These are phyloP conservation scores for Neomonachus schauinslandi DNA, from an alignment of 2,113 vertebrate genomes.

Conservation along the genomic window DNA sequence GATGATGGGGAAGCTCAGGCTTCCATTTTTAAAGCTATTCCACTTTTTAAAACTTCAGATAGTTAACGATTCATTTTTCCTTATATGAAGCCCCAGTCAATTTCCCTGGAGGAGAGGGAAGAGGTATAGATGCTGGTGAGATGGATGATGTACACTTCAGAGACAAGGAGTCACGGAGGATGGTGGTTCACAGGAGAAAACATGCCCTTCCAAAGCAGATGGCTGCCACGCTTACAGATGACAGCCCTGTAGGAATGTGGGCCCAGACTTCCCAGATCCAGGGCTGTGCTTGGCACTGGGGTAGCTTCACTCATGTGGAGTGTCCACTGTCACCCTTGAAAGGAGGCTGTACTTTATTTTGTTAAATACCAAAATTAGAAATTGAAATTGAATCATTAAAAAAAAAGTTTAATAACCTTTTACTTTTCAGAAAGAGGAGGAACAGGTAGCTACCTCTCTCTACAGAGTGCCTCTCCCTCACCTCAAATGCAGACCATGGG, in stretches of 20 bases:
- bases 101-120: background rate
- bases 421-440: background rate
- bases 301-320: background rate
- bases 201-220: background rate
- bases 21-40: background rate
- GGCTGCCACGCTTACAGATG: background rate
- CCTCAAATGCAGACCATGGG: background rate
- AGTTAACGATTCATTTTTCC: background rate
- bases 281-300: background rate
- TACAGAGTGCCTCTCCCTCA: accelerated
- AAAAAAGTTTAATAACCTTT: background rate
- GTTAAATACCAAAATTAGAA: background rate
- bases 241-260: background rate
- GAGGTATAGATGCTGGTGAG: background rate
- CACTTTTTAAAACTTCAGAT: background rate
- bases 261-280: background rate
- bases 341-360: background rate
- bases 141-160: background rate
- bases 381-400: background rate
- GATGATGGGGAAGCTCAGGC: background rate
- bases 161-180: background rate
- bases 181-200: background rate
- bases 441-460: background rate
- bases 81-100: background rate
- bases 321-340: background rate